phyloP scores from a whole-genome alignment of 2,113 vertebrate genomes.

The Gila orcuttii region DNA sequence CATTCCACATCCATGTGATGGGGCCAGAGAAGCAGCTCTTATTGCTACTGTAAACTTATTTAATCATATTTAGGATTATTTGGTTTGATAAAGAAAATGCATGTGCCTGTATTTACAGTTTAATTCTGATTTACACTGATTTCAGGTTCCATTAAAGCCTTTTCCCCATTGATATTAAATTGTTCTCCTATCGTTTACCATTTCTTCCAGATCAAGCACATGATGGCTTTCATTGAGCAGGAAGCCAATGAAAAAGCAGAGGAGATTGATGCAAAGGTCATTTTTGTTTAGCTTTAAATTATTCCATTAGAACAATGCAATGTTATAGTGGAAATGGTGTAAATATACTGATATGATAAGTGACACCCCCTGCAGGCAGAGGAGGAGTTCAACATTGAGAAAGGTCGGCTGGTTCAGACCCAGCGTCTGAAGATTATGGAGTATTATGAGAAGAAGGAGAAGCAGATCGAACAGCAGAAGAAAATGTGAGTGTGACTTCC shows the following conservation, averaged over 20 bases:
- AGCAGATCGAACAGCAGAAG: conserved; percentile 98
- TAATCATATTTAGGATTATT: not conserved
- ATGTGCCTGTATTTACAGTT: not conserved
- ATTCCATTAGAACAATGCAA: not conserved
- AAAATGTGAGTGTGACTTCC: conserved; percentile 85
- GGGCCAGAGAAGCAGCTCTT: not conserved
- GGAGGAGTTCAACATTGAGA: conserved; percentile 99
- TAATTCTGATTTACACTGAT: not conserved
- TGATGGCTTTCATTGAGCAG: conserved; percentile 99
- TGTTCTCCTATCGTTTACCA: not conserved
- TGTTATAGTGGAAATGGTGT: not conserved
- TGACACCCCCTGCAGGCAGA: conserved; percentile 83
- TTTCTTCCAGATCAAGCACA: conserved; percentile 88
- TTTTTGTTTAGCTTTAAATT: not conserved
- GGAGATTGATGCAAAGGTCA: conserved; percentile 98
- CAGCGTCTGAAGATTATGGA: conserved; percentile 99
- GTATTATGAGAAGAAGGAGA: conserved; percentile 99
- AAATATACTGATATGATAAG: not conserved
- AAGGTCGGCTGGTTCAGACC: conserved; percentile 96
- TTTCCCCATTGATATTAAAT: not conserved
- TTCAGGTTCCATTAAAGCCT: not conserved
- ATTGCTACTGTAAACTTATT: not conserved
- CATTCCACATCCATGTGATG: not conserved
- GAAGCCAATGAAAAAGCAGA: conserved; percentile 99
- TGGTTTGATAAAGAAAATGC: not conserved